Conservation (phyloP, 2,888 invertebrate genomes). For the Bellardia bayeri region DNA sequence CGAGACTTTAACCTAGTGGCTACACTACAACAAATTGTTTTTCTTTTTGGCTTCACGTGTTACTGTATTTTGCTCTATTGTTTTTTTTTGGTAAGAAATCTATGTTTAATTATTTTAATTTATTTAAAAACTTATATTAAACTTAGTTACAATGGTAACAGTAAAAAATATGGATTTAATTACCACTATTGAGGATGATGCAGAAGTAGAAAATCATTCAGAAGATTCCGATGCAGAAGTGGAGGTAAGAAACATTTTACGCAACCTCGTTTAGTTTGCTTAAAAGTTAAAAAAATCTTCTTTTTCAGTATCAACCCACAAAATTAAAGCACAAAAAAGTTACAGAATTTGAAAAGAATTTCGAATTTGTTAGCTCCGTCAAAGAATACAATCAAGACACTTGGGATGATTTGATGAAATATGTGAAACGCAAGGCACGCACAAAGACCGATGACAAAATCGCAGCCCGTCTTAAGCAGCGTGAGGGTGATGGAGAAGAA, state of each 20-base stretch:
- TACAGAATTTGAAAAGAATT: conserved; percentile 91
- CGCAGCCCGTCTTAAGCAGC: conserved; percentile 85
- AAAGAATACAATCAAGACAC: conserved; percentile 93
- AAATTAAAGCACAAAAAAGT: conserved; percentile 89
- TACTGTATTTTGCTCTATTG: neutral
- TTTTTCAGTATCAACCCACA: conserved; percentile 90
- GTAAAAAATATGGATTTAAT: conserved; percentile 86
- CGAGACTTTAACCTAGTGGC: neutral
- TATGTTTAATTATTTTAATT: neutral
- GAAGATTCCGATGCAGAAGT: conserved; percentile 92
- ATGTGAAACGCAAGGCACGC: conserved; percentile 91
- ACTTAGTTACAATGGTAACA: conserved; percentile 37
- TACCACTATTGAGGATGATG: conserved; percentile 93
- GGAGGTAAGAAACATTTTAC: conserved; percentile 86
- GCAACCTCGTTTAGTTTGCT: neutral
- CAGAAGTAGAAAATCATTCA: conserved; percentile 91
- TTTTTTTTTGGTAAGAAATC: neutral
- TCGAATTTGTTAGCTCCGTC: conserved; percentile 91
- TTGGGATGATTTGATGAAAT: conserved; percentile 92
- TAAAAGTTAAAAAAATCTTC: conserved; percentile 2
- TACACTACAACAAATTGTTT: conserved; percentile 40
- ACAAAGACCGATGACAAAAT: conserved; percentile 94
- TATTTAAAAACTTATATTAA: neutral
- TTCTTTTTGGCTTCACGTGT: conserved; percentile 54
- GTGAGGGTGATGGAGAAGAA: conserved; percentile 84